A percentile compares a stretch with the other conserved stretches of the same genome.
Evolutionary conservation across 2,797 vertebrate species (phyloP).

Genomic region (Microcaecilia unicolor): DNA sequence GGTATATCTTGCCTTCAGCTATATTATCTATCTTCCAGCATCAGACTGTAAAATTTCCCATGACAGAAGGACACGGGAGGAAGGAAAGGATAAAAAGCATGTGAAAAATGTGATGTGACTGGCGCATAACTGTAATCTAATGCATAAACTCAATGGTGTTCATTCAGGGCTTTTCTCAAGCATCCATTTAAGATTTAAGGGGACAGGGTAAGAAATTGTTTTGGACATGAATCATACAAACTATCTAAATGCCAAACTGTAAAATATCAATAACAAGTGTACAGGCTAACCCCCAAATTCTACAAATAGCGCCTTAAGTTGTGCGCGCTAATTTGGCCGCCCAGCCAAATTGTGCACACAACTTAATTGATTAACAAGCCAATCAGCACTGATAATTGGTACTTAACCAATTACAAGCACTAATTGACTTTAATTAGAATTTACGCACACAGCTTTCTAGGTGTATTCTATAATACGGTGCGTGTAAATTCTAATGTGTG

Average conservation of each 20-base stretch:
- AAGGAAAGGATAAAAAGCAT: neutral
- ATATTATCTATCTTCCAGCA: neutral
- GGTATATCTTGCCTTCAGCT: neutral
- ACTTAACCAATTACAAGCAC: no score
- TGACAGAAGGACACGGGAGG: neutral
- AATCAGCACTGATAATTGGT: no score
- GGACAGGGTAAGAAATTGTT: conserved; percentile 24
- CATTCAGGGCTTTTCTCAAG: conserved; percentile 5
- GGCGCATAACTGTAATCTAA: conserved; percentile 16
- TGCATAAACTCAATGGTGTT: neutral
- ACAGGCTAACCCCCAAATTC: conserved; percentile 16
- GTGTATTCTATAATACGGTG: no score
- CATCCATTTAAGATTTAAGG: conserved; percentile 31
- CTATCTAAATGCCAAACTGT: conserved; percentile 19
- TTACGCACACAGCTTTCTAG: no score
- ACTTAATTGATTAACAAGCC: no score
- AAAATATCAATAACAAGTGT: neutral
- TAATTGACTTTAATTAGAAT: no score
- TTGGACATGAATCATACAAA: conserved; percentile 32
- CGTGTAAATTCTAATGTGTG: no score
- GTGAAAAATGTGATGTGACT: conserved; percentile 1
- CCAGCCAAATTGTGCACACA: no score
- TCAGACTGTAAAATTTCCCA: neutral
- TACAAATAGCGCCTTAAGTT: no score
- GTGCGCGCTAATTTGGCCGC: no score